Conservation (phyloP, 2,113 vertebrate genomes). For the Mustela nigripes region DNA sequence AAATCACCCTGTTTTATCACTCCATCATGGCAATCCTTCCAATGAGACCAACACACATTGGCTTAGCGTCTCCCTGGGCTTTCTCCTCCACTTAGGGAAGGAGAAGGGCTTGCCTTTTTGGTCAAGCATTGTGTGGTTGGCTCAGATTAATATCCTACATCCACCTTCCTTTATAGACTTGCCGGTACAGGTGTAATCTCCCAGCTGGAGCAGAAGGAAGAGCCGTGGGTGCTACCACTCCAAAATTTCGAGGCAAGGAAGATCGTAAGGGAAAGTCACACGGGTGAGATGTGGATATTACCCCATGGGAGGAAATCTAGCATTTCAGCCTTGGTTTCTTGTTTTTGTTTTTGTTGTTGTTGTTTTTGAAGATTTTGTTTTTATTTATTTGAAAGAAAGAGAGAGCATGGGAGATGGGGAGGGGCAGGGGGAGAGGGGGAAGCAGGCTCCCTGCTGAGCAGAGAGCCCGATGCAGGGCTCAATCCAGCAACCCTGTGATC, state of each 20-base stretch:
- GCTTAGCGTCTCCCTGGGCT: not conserved
- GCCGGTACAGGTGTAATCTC: slow-evolving; percentile 5
- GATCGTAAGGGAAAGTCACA: not conserved
- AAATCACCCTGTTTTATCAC: not conserved
- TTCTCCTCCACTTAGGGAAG: not conserved
- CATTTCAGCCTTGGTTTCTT: not conserved
- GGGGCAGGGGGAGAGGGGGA: not conserved
- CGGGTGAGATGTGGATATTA: slow-evolving; percentile 39
- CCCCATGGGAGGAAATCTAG: not conserved
- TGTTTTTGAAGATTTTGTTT: not conserved
- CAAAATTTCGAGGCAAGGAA: not conserved
- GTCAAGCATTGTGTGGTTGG: not conserved
- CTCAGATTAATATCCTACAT: not conserved
- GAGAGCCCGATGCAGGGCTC: not conserved
- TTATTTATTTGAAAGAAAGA: not conserved
- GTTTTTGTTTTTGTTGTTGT: not conserved
- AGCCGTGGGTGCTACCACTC: not conserved
- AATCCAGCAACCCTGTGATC: not conserved
- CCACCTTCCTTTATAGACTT: not conserved
- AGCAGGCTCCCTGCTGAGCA: not conserved
- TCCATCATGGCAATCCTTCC: not conserved
- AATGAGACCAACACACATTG: not conserved
- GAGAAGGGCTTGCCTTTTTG: not conserved
- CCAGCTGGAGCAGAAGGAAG: slow-evolving; percentile 45
- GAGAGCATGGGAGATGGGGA: not conserved